phyloP scores from a whole-genome alignment of 2,113 vertebrate genomes.

The Rallus limicola region DNA sequence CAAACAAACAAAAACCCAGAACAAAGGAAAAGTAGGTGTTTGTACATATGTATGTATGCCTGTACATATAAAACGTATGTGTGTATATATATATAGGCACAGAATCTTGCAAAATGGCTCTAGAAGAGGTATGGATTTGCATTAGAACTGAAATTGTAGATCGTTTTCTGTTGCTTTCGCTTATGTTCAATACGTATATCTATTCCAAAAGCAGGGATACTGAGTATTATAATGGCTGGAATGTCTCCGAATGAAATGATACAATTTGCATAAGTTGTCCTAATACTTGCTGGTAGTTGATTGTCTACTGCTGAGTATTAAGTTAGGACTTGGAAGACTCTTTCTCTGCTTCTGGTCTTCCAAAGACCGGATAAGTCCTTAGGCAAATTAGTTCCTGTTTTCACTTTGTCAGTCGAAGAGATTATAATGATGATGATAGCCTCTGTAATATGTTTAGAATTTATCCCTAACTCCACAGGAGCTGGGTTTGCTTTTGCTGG shows the following conservation, averaged over 20 bases:
- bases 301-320: neutral
- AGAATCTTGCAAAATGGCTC: neutral
- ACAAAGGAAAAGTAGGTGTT: neutral
- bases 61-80: accelerated
- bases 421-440: neutral
- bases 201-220: neutral
- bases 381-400: neutral
- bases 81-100: neutral
- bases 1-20: too few species aligned
- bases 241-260: accelerated
- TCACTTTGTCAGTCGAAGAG: neutral
- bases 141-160: accelerated
- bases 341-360: neutral
- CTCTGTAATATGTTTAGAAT: neutral
- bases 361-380: neutral
- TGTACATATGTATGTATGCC: neutral
- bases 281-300: neutral
- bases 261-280: neutral
- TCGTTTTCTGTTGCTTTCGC: neutral
- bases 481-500: neutral
- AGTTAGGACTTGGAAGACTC: neutral
- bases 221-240: accelerated
- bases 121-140: neutral
- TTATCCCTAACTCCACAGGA: neutral
- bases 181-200: neutral